A percentile compares a stretch with the other conserved stretches of the same genome.
Conservation (phyloP, 2,888 invertebrate species). For the Rhingia campestris region DNA sequence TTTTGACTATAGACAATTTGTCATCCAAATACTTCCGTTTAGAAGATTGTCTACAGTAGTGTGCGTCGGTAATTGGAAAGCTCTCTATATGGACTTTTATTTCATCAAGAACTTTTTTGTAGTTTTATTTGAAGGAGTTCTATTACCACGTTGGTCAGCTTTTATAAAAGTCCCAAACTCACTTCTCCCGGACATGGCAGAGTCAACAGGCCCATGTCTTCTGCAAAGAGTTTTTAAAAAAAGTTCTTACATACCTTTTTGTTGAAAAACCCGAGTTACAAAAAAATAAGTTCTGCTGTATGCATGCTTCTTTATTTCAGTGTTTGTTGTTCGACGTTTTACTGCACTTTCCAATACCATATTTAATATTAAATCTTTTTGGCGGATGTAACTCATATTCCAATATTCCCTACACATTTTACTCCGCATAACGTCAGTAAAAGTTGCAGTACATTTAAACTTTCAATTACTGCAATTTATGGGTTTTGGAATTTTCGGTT, state of each 20-base stretch:
- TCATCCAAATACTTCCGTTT: constrained; percentile 25
- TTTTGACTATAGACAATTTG: constrained; percentile 20
- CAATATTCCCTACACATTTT: constrained; percentile 14
- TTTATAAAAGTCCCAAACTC: constrained; percentile 14
- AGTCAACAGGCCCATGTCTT: constrained; percentile 23
- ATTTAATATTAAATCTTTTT: constrained; percentile 17
- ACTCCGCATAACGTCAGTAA: constrained; percentile 12
- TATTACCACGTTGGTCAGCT: constrained; percentile 18
- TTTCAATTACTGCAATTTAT: not conserved
- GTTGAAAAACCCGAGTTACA: not conserved
- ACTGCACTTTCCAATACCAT: constrained; percentile 8
- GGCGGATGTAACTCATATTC: not conserved
- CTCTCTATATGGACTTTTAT: constrained; percentile 22
- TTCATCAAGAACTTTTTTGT: constrained; percentile 23
- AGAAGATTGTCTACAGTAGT: constrained; percentile 22
- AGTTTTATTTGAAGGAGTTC: constrained; percentile 19
- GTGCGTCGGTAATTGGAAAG: constrained; percentile 26
- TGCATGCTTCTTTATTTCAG: constrained; percentile 11
- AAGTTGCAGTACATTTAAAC: constrained; percentile 11
- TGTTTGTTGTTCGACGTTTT: constrained; percentile 10
- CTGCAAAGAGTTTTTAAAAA: constrained; percentile 12
- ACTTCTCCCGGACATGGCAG: constrained; percentile 16
- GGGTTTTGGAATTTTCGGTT: constrained; percentile 12
- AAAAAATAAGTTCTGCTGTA: constrained; percentile 16
- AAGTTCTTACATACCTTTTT: constrained; percentile 12